These are phyloP conservation scores for Barnardius zonarius DNA, from an alignment of 2,113 vertebrate genomes.

Conservation along the genomic window DNA sequence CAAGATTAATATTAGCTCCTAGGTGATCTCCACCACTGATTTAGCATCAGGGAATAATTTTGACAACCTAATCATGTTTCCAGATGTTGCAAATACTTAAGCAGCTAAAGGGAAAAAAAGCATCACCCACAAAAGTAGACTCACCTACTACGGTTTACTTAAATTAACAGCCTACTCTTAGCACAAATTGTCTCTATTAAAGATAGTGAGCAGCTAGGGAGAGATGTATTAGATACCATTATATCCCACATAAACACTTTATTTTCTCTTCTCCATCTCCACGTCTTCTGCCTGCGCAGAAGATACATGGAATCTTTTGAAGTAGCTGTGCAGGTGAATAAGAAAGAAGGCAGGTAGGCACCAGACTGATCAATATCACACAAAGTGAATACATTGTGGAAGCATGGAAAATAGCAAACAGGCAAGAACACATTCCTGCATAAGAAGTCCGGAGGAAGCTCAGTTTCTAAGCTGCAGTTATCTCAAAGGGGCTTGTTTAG, in stretches of 20 bases:
- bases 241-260: neutral
- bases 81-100: neutral
- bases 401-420: neutral
- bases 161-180: neutral
- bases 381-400: neutral
- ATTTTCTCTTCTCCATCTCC: neutral
- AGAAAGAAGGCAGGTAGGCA: neutral
- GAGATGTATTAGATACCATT: neutral
- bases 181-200: neutral
- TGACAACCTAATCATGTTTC: neutral
- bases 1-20: neutral
- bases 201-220: neutral
- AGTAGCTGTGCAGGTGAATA: neutral
- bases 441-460: neutral
- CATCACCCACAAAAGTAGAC: neutral
- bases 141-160: neutral
- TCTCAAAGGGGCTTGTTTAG: neutral
- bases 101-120: neutral
- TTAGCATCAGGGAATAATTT: neutral
- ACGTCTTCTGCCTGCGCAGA: neutral
- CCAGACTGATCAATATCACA: neutral
- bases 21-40: neutral
- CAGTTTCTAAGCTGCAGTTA: neutral
- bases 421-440: neutral
- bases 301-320: neutral